Conservation (phyloP, 2,113 vertebrate genomes). For the Condylura cristata region DNA sequence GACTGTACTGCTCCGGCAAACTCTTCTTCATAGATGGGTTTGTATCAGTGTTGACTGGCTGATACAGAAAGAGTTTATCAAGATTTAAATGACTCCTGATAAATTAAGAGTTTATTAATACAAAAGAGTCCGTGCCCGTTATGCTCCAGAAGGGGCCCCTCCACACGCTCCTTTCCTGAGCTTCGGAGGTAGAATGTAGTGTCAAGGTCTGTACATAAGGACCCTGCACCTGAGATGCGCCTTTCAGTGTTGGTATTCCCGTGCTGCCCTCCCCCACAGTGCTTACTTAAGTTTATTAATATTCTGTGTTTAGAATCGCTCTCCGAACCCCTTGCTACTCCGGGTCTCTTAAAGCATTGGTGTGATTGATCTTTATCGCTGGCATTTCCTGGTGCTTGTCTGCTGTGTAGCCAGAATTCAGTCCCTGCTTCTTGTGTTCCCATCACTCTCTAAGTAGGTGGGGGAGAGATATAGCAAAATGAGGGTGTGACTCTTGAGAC, state of each 20-base stretch:
- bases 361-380: conserved; percentile 9
- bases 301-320: background rate
- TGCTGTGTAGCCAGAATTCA: background rate
- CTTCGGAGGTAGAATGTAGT: background rate
- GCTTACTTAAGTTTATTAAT: conserved; percentile 14
- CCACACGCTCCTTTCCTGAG: background rate
- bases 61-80: background rate
- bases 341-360: background rate
- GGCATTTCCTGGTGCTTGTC: conserved; percentile 30
- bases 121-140: background rate
- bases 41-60: background rate
- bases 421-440: background rate
- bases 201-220: background rate
- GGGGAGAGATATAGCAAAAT: background rate
- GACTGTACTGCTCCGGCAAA: background rate
- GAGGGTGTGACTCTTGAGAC: background rate
- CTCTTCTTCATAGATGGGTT: background rate
- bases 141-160: background rate
- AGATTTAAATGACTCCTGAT: background rate
- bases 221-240: background rate
- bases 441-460: background rate
- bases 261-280: background rate
- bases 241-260: conserved; percentile 8
- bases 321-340: background rate
- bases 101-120: background rate